Evolutionary conservation across 2,888 invertebrate species (phyloP), one percentile per base, ranked within the genome.

Genomic region (Limnephilus marmoratus): DNA sequence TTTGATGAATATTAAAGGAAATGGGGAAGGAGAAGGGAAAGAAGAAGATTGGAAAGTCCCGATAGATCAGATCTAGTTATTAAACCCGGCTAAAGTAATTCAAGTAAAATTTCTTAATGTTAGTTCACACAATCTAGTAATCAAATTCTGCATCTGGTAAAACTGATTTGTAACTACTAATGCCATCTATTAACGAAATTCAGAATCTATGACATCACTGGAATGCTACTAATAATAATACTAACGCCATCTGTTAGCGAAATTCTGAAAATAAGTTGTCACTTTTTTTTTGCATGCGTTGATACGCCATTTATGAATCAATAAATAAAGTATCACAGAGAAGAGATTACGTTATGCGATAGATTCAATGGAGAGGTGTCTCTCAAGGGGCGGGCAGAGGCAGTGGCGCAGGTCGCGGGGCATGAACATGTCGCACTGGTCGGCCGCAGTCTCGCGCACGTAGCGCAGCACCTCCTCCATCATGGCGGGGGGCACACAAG

Each of bases 371-470:
- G 49, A 87, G 68, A 87, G 87, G 49, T 31, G 87, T 31, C 53
- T 53, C 94, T 97, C 97, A 93, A 98, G 94, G 0, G 97, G 97
- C 0, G 98, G 98, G 94, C 97, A 98, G 90, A 97, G 95, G 94
- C 97, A 97, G 94, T 98, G 97, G 4, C 97, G 95, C 4, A 98
- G 96, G 94, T 98, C 97, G 94, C 98, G 96, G 0, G 98, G 97
- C 96, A 97, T 97, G 41, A 97, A 96, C 95, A 97, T 95, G 0
- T 97, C 97, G 0, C 96, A 96, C 92, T 98, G 98, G 4, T 96
- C 95, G 93, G 95, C 96, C 45, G 97, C 95, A 37, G 96, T 96
- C 15, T 96, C 96, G 15, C 94, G 94, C 85, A 96, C 96, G 94
- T 97, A 97, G 7, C 96, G 95, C 13, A 95, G 94, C 82, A 97